Evolutionary conservation across 2,113 vertebrate genomes (phyloP).

Genomic region (Rhinoptilus africanus): DNA sequence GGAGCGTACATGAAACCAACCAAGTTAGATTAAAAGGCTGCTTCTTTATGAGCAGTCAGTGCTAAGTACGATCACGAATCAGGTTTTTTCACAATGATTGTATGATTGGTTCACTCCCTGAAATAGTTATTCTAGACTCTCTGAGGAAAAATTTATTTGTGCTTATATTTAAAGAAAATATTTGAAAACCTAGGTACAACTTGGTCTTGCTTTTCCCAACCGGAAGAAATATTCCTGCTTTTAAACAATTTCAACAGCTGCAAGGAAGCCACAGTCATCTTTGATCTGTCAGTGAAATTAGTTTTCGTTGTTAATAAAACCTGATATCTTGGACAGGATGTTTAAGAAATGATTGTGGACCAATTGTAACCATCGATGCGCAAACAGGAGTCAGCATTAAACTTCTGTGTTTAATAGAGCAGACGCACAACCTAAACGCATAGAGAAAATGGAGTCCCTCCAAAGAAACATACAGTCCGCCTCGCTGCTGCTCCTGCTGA

Average conservation of each 20-base stretch:
- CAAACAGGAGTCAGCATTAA: background rate
- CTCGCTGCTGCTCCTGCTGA: background rate
- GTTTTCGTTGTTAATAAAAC: constrained; percentile 34
- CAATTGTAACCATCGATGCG: background rate
- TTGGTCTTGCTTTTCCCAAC: constrained; percentile 5
- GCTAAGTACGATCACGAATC: background rate
- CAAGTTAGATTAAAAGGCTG: background rate
- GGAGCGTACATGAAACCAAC: background rate
- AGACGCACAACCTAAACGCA: background rate
- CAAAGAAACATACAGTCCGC: background rate
- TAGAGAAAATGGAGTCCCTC: background rate
- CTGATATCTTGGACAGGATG: background rate
- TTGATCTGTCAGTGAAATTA: constrained; percentile 51
- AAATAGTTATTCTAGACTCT: background rate
- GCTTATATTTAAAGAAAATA: constrained; percentile 15
- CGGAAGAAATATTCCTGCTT: constrained; percentile 1
- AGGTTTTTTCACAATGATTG: background rate
- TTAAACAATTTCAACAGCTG: background rate
- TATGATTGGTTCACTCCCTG: background rate
- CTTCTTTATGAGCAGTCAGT: background rate
- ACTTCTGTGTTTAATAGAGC: background rate
- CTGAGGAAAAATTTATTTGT: constrained; percentile 5
- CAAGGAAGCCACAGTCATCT: background rate
- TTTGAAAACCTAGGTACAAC: background rate
- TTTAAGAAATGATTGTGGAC: background rate